Conservation (phyloP, 2,888 invertebrate genomes). For the Nomada flava region DNA sequence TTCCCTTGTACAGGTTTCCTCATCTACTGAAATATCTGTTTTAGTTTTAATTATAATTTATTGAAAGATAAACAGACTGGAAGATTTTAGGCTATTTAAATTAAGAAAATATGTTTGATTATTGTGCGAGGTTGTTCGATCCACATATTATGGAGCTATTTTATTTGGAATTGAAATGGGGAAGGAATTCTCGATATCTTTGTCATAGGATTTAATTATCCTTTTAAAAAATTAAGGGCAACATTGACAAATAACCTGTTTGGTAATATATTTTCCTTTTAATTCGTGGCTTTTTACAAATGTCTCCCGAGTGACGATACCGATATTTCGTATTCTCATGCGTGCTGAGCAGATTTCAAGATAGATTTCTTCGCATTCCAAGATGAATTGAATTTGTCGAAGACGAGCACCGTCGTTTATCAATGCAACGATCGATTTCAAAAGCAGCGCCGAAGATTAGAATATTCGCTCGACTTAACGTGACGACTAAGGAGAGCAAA, state of each 20-base stretch:
- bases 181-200: no score
- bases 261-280: not conserved
- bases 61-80: no score
- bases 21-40: not conserved
- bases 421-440: slow-evolving; percentile 30
- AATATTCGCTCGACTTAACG: slow-evolving; percentile 40
- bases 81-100: no score
- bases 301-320: not conserved
- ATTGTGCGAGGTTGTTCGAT: no score
- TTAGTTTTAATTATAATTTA: not conserved
- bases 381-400: slow-evolving; percentile 36
- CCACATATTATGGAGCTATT: not conserved
- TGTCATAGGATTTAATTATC: no score
- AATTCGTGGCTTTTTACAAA: not conserved
- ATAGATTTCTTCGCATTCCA: slow-evolving; percentile 28
- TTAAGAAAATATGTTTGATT: no score
- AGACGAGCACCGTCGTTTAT: slow-evolving; percentile 26
- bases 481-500: not conserved
- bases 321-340: slow-evolving; percentile 32
- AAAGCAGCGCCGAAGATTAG: slow-evolving; percentile 12
- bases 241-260: not conserved
- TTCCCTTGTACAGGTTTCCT: no score
- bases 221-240: not conserved
- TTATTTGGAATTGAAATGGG: not conserved
- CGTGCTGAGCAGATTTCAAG: slow-evolving; percentile 16